Percentiles rank a stretch among this genome's conserved stretches.
Evolutionary conservation across 2,113 vertebrate species (phyloP).

Genomic region (Myotis davidii): DNA sequence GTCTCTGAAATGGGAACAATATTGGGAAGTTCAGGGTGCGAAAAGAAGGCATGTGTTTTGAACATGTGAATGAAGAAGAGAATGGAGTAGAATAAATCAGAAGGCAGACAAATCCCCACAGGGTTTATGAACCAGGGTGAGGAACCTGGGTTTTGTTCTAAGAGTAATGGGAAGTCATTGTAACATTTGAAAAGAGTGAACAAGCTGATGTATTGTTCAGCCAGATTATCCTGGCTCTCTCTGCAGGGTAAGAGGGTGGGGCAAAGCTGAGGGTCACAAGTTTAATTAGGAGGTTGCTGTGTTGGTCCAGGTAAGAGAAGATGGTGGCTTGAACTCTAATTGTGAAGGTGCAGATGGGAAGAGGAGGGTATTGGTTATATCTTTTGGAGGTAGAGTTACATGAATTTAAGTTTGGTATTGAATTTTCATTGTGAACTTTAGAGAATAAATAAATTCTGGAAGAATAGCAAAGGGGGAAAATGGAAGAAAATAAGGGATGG

Average conservation of each 20-base stretch:
- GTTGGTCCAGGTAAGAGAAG: not conserved
- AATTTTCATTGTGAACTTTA: slow-evolving; percentile 17
- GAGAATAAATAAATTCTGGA: not conserved
- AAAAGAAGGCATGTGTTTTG: not conserved
- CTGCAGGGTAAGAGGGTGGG: not conserved
- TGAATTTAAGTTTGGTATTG: not conserved
- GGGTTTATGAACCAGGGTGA: not conserved
- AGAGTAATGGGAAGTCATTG: not conserved
- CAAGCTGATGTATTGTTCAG: not conserved
- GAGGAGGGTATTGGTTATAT: not conserved
- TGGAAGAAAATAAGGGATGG: not conserved
- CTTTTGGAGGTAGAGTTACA: not conserved
- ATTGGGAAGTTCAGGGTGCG: not conserved
- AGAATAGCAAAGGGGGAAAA: not conserved
- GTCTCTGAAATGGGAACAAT: not conserved
- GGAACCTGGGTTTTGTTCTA: not conserved
- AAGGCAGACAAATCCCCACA: not conserved
- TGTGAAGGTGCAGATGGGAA: not conserved
- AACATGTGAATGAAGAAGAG: not conserved
- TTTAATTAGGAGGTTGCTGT: not conserved
- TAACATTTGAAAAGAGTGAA: not conserved
- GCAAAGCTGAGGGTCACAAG: not conserved
- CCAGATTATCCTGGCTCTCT: not conserved
- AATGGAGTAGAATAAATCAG: not conserved
- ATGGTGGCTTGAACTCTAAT: not conserved